Conservation (phyloP, 2,797 vertebrate genomes). For the Gymnothorax javanicus region DNA sequence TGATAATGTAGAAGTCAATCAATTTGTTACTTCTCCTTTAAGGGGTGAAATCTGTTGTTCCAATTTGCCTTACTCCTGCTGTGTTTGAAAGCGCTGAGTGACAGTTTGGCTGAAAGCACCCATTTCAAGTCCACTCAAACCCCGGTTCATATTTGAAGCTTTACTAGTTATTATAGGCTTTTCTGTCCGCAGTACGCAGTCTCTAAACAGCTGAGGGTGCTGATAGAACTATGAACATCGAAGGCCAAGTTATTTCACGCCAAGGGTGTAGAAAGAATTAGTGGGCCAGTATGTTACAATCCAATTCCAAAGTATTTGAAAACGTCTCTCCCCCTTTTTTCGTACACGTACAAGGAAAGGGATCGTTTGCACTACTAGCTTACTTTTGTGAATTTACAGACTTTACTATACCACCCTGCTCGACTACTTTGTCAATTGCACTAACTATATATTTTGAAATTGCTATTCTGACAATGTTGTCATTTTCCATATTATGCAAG, state of each 20-base stretch:
- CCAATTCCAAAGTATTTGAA: slow-evolving; percentile 43
- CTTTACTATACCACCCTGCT: no score
- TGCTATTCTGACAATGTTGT: neutral
- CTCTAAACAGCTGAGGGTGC: slow-evolving; percentile 52
- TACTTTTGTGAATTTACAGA: neutral
- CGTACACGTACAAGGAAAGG: neutral
- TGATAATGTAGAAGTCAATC: neutral
- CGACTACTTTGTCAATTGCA: no score
- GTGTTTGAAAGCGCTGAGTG: neutral
- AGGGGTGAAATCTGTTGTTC: neutral
- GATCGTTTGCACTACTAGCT: neutral
- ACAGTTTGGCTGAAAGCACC: slow-evolving; percentile 2
- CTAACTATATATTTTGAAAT: no score
- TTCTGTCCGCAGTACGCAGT: slow-evolving; percentile 67
- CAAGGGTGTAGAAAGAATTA: slow-evolving; percentile 50
- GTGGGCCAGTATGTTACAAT: slow-evolving; percentile 46
- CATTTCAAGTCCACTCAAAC: neutral
- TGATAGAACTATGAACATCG: slow-evolving; percentile 56
- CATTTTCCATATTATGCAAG: neutral
- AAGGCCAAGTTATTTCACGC: slow-evolving; percentile 49
- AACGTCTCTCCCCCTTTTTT: slow-evolving; percentile 35
- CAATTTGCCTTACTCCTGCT: neutral
- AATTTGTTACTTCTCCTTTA: neutral
- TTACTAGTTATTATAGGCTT: slow-evolving; percentile 61
- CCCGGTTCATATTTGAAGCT: slow-evolving; percentile 40